Base-by-base conservation (phyloP, 2,888 invertebrate genomes). In the Rhingia campestris region DNA sequence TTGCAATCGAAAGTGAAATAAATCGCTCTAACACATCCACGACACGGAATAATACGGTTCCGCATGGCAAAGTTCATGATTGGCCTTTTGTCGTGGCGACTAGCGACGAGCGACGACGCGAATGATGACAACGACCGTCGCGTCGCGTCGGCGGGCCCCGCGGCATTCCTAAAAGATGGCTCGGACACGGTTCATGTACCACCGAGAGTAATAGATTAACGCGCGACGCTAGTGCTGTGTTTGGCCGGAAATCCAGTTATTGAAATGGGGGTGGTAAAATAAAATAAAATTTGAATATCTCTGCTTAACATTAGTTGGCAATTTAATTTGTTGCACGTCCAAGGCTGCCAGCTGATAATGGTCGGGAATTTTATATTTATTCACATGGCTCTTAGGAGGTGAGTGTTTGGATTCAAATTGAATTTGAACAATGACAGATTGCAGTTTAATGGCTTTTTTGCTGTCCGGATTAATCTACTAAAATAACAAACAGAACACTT, bases 121-220 rank as follows among this genome's bases (percentile, higher is more conserved):
- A 12, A n/a, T 10, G 14, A 14, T 10, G 43, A 30, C 37, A 47
- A 10, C 14, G 63, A 4, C 12, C 14, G 45, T n/a, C 53, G 53
- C n/a, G 33, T 22, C 22, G 22, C 22, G 22, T 22, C 22, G 22
- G 1, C 22, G 22, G 22, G 22, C 22, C 22, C 22, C 22, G 14
- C 61, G 54, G 63, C 39, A 70, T 61, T 70, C 61, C 69, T 69
- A 33, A 76, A 76, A 61, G 33, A 32, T 47, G 37, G 47, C 53
- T 61, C 58, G 33, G 76, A 54, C 56, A 77, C 33, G 76, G 76
- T 77, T 70, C 67, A 67, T 59, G 58, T 53, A 67, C 32, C 59
- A 33, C 45, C 1, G 32, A 69, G 39, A 53, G 53, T 30, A 9
- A 45, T 43, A 32, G 7, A n/a, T 37, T 54, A 41, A n/a, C 56